A percentile compares a stretch with the other conserved stretches of the same genome.
phyloP scores from a whole-genome alignment of 1,140 invertebrate genomes.

The Bombus sylvicola region DNA sequence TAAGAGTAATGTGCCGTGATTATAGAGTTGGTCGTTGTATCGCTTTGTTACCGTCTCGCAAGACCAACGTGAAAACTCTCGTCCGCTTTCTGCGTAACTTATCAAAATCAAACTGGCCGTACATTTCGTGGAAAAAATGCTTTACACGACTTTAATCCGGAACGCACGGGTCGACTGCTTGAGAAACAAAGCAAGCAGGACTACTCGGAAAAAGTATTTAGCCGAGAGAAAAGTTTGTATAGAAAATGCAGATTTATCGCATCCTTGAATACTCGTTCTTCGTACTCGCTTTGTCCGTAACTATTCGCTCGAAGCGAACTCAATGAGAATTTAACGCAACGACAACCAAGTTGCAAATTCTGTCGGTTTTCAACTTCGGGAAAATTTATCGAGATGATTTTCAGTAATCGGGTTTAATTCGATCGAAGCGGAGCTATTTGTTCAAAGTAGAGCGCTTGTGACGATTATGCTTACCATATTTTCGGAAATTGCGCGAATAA shows the following conservation, averaged over 20 bases:
- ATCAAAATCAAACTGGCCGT: conserved; percentile 54
- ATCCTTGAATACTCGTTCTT: background rate
- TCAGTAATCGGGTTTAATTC: no score
- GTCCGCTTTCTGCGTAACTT: conserved; percentile 58
- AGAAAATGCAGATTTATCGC: background rate
- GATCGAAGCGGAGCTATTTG: no score
- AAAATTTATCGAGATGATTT: background rate
- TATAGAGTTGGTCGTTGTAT: conserved; percentile 63
- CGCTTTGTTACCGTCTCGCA: conserved; percentile 63
- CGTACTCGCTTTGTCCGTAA: no score
- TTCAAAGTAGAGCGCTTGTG: no score
- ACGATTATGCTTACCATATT: no score
- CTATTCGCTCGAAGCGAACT: background rate
- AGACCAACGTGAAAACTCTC: conserved; percentile 56
- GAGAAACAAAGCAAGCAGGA: conserved; percentile 8
- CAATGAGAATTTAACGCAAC: background rate
- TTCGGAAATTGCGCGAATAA: no score
- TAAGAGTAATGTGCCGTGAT: conserved; percentile 72
- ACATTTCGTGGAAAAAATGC: conserved; percentile 32
- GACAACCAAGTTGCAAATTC: background rate
- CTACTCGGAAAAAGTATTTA: background rate
- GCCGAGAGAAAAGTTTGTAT: background rate
- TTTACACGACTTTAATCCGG: conserved; percentile 13
- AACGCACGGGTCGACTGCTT: background rate
- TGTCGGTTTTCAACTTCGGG: background rate